Evolutionary conservation across 1,140 invertebrate species (phyloP).

Genomic region (Lutraria rhynchaena): DNA sequence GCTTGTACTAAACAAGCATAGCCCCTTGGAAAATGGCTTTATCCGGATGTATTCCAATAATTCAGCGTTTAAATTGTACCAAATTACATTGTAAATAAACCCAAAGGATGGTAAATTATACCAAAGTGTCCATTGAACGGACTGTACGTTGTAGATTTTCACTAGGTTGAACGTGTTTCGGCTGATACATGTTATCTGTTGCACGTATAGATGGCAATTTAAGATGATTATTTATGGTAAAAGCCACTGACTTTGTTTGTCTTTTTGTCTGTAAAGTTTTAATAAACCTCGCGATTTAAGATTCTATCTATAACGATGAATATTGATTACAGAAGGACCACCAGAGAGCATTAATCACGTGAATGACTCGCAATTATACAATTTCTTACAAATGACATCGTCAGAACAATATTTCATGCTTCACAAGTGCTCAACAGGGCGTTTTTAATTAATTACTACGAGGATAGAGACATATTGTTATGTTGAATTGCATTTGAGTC

Average conservation of each 20-base stretch:
- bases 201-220: conserved; percentile 9
- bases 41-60: conserved; percentile 54
- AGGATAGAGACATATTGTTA: too few species aligned
- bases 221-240: conserved; percentile 45
- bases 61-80: conserved; percentile 57
- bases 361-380: conserved; percentile 15
- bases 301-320: conserved; percentile 13
- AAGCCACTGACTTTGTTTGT: conserved; percentile 50
- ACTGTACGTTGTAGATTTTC: conserved; percentile 30
- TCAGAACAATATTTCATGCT: too few species aligned
- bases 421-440: too few species aligned
- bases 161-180: conserved; percentile 11
- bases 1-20: conserved; percentile 44
- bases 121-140: conserved; percentile 23
- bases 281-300: conserved; percentile 41
- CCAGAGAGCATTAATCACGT: conserved; percentile 19
- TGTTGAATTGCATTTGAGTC: too few species aligned
- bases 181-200: conserved; percentile 29
- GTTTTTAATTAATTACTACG: too few species aligned
- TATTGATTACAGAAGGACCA: conserved; percentile 16
- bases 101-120: conserved; percentile 37
- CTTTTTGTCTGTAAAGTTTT: conserved; percentile 55
- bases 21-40: conserved; percentile 33
- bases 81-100: conserved; percentile 61
- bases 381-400: not conserved